phyloP scores from a whole-genome alignment of 2,888 invertebrate species.

The Micropterix aruncella region DNA sequence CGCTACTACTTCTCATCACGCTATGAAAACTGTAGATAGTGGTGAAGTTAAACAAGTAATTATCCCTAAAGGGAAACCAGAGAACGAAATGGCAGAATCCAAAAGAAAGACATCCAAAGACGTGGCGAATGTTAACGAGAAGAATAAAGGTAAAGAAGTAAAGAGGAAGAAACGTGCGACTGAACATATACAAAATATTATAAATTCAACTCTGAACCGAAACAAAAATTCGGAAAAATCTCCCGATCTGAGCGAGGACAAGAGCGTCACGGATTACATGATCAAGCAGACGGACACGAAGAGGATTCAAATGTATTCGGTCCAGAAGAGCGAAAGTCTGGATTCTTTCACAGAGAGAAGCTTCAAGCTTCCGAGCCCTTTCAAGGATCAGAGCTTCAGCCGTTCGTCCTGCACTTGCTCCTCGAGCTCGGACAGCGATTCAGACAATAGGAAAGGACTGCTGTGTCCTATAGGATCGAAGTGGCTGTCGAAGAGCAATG shows the following conservation, averaged over 20 bases:
- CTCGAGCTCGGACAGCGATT: constrained; percentile 20
- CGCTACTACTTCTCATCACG: not conserved
- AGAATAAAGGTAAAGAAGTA: not conserved
- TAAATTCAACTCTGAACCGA: not conserved
- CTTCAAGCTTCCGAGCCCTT: constrained; percentile 13
- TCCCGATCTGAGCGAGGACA: constrained; percentile 2
- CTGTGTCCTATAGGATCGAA: constrained; percentile 27
- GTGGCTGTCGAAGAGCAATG: constrained; percentile 22
- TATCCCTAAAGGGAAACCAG: not conserved
- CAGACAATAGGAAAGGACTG: constrained; percentile 24
- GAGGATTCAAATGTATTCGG: constrained; percentile 8
- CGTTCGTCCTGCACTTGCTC: constrained; percentile 8
- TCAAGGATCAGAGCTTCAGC: constrained; percentile 13
- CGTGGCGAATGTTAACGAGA: not conserved
- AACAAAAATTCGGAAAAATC: not conserved
- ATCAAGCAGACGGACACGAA: constrained; percentile 8
- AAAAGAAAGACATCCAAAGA: not conserved
- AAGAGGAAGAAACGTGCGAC: not conserved
- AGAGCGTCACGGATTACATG: constrained; percentile 3
- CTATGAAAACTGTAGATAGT: not conserved
- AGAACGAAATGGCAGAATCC: not conserved
- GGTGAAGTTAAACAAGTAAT: not conserved
- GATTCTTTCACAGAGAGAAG: constrained; percentile 10
- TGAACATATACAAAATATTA: not conserved
- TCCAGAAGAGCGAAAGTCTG: constrained; percentile 11